phyloP scores from a whole-genome alignment of 2,888 invertebrate species.

The Lasioglossum oenotherae region DNA sequence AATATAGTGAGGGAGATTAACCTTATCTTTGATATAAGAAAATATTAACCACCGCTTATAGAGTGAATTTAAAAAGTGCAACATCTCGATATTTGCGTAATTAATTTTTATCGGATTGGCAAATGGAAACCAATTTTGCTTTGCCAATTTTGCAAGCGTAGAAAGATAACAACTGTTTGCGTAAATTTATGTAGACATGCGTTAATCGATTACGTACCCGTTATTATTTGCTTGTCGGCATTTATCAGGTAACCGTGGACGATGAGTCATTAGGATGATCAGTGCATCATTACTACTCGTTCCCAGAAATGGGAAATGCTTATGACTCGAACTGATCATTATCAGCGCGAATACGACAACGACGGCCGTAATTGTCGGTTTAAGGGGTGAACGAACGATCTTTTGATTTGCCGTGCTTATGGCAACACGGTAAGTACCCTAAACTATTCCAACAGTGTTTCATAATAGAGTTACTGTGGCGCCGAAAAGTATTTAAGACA shows the following conservation, averaged over 20 bases:
- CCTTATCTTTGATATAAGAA: too few species aligned
- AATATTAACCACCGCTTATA: too few species aligned
- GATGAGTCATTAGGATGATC: background rate
- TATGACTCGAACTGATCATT: background rate
- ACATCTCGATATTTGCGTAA: background rate
- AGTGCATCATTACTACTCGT: background rate
- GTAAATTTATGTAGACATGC: background rate
- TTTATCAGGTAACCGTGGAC: background rate
- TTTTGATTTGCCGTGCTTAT: background rate
- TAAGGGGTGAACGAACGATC: background rate
- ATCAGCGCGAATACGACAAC: background rate
- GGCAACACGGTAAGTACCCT: background rate
- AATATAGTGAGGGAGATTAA: too few species aligned
- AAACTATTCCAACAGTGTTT: background rate
- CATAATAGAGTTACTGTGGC: background rate
- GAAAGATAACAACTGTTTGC: background rate
- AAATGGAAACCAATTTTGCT: background rate
- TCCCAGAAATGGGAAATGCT: background rate
- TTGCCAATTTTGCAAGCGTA: background rate
- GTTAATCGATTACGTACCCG: background rate
- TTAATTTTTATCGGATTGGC: background rate
- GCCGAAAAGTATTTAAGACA: background rate
- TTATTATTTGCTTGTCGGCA: background rate
- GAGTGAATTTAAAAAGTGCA: background rate
- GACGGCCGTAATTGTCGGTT: background rate